Conservation (phyloP, 2,888 invertebrate genomes). For the Therioaphis trifolii region DNA sequence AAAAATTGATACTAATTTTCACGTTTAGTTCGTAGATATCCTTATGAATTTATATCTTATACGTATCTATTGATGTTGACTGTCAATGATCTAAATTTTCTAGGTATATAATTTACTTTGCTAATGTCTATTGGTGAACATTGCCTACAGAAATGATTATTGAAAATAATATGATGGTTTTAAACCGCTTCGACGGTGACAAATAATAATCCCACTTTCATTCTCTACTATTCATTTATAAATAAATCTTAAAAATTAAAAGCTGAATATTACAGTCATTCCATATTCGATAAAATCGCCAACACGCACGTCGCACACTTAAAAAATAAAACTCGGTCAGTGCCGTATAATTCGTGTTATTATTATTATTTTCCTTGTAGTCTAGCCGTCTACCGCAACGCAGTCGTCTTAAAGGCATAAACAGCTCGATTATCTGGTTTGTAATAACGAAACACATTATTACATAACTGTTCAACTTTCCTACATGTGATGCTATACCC, state of each 20-base stretch:
- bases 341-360: neutral
- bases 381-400: neutral
- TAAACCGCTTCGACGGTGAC: neutral
- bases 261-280: neutral
- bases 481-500: too few relatives aligned
- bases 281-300: neutral
- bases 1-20: too few relatives aligned
- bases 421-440: too few relatives aligned
- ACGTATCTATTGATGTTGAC: too few relatives aligned
- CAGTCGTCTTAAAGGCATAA: neutral
- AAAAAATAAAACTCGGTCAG: slow-evolving; percentile 9
- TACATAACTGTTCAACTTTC: too few relatives aligned
- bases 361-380: neutral
- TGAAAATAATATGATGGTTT: neutral
- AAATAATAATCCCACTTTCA: neutral
- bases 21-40: too few relatives aligned
- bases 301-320: neutral
- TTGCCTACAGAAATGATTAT: too few relatives aligned
- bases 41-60: too few relatives aligned
- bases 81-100: too few relatives aligned
- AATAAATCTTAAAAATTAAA: slow-evolving; percentile 26
- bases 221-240: neutral
- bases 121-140: too few relatives aligned
- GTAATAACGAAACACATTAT: too few relatives aligned
- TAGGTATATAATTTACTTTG: too few relatives aligned